Evolutionary conservation across 1,140 invertebrate genomes (phyloP).

Genomic region (Plodia interpunctella): DNA sequence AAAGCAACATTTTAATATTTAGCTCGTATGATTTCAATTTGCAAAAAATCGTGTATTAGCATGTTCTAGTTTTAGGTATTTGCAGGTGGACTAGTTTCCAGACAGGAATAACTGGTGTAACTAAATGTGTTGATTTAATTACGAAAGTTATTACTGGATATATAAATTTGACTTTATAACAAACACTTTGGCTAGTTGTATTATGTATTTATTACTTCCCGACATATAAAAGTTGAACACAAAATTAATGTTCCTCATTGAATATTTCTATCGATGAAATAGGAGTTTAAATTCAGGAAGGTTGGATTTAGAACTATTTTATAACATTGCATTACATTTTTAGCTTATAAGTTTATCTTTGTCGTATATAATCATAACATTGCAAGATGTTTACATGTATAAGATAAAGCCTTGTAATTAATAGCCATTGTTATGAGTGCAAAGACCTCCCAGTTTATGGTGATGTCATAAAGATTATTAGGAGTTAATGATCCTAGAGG

Average conservation of each 20-base stretch:
- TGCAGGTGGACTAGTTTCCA: neutral
- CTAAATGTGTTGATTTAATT: neutral
- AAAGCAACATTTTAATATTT: neutral
- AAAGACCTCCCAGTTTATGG: neutral
- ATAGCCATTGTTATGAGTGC: neutral
- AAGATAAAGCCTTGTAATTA: conserved; percentile 11
- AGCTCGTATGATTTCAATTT: neutral
- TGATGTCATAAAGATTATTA: neutral
- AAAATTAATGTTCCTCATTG: too few species aligned
- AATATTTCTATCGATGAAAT: too few species aligned
- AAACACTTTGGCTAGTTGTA: too few species aligned
- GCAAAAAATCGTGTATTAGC: neutral
- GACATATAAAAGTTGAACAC: too few species aligned
- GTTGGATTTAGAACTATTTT: too few species aligned
- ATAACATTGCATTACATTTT: neutral
- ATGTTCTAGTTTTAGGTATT: neutral
- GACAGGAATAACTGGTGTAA: neutral
- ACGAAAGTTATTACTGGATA: neutral
- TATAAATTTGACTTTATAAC: neutral
- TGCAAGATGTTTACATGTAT: conserved; percentile 18
- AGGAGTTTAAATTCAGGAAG: too few species aligned
- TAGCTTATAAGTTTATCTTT: neutral
- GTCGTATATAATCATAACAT: conserved; percentile 13
- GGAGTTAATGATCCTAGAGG: neutral
- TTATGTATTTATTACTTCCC: too few species aligned